Evolutionary conservation across 2,113 vertebrate genomes (phyloP).

Genomic region (Gambusia affinis): DNA sequence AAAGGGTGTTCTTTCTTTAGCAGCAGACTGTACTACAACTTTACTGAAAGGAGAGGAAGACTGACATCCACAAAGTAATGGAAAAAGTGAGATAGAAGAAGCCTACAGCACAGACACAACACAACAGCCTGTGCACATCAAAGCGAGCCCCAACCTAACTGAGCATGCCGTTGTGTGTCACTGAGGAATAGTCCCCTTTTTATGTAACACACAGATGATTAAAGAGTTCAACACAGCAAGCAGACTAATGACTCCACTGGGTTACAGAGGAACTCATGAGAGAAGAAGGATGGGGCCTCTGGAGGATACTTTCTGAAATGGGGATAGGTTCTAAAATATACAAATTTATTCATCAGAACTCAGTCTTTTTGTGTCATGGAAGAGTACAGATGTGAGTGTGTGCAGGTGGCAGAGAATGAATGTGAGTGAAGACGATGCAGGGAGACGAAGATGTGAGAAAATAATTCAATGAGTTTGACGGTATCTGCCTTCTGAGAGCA

Average conservation of each 20-base stretch:
- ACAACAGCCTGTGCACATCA: constrained; percentile 71
- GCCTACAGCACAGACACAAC: constrained; percentile 68
- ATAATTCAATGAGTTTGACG: constrained; percentile 46
- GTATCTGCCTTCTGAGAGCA: constrained; percentile 48
- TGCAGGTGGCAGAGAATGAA: constrained; percentile 72
- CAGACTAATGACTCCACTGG: constrained; percentile 81
- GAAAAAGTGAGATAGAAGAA: constrained; percentile 63
- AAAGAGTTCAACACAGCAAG: constrained; percentile 81
- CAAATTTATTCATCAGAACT: constrained; percentile 82
- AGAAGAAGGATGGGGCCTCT: constrained; percentile 66
- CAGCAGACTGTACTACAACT: constrained; percentile 45
- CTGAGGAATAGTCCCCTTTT: constrained; percentile 76
- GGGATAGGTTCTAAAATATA: constrained; percentile 78
- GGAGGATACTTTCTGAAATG: constrained; percentile 70
- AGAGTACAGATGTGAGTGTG: constrained; percentile 52
- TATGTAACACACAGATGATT: constrained; percentile 81
- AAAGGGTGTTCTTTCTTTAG: neutral
- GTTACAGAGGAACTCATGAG: constrained; percentile 75
- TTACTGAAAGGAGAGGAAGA: constrained; percentile 56
- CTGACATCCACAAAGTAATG: constrained; percentile 66
- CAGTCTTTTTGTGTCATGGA: constrained; percentile 66
- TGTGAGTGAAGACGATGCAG: constrained; percentile 34
- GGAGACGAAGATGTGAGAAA: constrained; percentile 39
- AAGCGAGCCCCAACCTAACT: constrained; percentile 65
- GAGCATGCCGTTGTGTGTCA: constrained; percentile 71